These are phyloP conservation scores for Micronycteris hirsuta DNA, from an alignment of 2,113 vertebrate species.

Conservation along the genomic window DNA sequence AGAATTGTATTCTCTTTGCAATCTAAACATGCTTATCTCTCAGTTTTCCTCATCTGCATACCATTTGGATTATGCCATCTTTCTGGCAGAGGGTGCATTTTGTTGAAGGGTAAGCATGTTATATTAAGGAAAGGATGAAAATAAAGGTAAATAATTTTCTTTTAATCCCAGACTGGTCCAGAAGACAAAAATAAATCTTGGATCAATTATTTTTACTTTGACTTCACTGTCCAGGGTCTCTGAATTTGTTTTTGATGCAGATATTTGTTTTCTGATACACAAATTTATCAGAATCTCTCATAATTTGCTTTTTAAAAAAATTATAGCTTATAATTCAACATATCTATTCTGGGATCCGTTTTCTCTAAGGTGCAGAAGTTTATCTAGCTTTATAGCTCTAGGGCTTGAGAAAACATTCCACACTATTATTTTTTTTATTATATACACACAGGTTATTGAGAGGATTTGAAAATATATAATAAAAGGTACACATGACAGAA, in stretches of 20 bases:
- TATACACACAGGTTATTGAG: conserved; percentile 53
- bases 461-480: conserved; percentile 51
- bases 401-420: conserved; percentile 63
- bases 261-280: conserved; percentile 5
- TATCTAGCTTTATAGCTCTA: conserved; percentile 66
- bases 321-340: conserved; percentile 58
- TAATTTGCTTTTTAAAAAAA: conserved; percentile 25
- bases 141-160: neutral
- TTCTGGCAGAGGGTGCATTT: neutral
- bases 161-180: neutral
- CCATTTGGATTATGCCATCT: neutral
- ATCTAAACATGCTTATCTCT: neutral
- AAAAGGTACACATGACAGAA: neutral
- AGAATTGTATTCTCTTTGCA: neutral
- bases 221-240: neutral
- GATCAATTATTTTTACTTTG: neutral
- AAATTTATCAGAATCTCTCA: neutral
- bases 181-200: neutral
- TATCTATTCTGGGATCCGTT: conserved; percentile 58
- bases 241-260: conserved; percentile 8
- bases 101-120: neutral
- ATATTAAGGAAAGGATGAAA: neutral
- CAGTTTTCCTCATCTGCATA: neutral
- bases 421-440: conserved; percentile 67
- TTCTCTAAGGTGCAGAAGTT: conserved; percentile 52